Base-by-base conservation (phyloP, 2,113 vertebrate species). In the Eupsittula cactorum region DNA sequence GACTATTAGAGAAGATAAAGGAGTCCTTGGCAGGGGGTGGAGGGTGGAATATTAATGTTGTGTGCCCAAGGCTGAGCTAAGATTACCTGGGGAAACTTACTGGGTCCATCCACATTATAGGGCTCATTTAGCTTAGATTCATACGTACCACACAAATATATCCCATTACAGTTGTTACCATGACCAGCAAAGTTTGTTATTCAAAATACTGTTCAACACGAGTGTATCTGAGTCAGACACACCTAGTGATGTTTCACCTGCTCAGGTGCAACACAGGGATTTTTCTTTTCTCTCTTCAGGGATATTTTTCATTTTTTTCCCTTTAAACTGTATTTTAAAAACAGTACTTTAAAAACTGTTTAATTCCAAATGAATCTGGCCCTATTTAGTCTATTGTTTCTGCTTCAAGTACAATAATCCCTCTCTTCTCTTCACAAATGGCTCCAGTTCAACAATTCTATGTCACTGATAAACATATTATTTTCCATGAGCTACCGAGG, bases 101-200 rank as follows among this genome's bases (percentile, higher is more conserved):
- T 57, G 35, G 35, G 28, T 81, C 52, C 27, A 68, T 82, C 27
- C 18, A 33, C 31, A 10, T 27, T 86, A 62, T 35, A 0, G 0
- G 20, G 64, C 59, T 78, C 8, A 3, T 71, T 84, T 71, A 60
- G 69, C 39, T 28, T 3, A 65, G 74, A 73, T 37, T 42, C 49
- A 46, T 60, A 78, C 42, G 41, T 10, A 55, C 9, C 19, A 29
- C 29, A 60, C 77, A 75, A 86, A 86, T 52, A 70, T 31, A 71
- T 68, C 88, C 74, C 65, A n/a, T 87, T 78, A 71, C 55, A 75
- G 60, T 42, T 71, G 93, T 92, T 82, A 68, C 94, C 76, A 88
- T 53, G 76, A 90, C n/a, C 52, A 86, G 68, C 23, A 50, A 24
- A 86, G 62, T 91, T 76, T 95, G 84, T 84, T 95, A 71, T 71